Conservation (phyloP, 2,888 invertebrate genomes). For the Pyrrhosoma nymphula region DNA sequence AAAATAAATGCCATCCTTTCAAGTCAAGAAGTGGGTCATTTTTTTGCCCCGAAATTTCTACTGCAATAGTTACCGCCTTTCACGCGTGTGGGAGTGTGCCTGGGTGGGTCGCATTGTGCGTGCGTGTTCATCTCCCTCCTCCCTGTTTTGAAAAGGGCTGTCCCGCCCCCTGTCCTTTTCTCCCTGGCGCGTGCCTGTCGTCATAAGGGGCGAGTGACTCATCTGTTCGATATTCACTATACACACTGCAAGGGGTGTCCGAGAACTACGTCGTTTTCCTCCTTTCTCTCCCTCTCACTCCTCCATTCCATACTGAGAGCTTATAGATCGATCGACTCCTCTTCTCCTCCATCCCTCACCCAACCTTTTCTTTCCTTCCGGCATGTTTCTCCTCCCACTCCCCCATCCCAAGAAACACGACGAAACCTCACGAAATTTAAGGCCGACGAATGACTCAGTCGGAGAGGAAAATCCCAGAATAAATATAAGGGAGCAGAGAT, state of each 20-base stretch:
- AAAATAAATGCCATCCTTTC: slow-evolving; percentile 13
- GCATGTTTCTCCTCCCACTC: too few species aligned
- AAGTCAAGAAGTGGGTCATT: neutral
- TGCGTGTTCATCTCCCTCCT: neutral
- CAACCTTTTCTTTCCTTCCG: neutral
- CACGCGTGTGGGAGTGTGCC: neutral
- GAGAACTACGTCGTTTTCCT: neutral
- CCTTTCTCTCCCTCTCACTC: neutral
- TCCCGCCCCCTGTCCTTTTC: neutral
- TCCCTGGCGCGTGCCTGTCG: neutral
- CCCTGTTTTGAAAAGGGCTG: neutral
- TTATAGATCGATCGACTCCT: neutral
- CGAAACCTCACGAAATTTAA: neutral
- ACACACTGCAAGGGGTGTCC: neutral
- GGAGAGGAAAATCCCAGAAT: neutral
- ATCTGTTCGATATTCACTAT: slow-evolving; percentile 37
- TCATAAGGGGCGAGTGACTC: slow-evolving; percentile 1
- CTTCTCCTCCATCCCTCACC: neutral
- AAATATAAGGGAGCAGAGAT: too few species aligned
- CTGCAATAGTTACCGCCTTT: slow-evolving; percentile 5
- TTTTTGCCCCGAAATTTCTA: slow-evolving; percentile 3
- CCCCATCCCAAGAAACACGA: too few species aligned
- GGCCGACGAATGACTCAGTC: neutral
- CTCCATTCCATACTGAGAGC: neutral
- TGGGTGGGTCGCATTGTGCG: neutral